A percentile compares a stretch with the other conserved stretches of the same genome.
These are phyloP conservation scores for Struthio camelus DNA, from an alignment of 2,113 vertebrate genomes.

Conservation along the genomic window DNA sequence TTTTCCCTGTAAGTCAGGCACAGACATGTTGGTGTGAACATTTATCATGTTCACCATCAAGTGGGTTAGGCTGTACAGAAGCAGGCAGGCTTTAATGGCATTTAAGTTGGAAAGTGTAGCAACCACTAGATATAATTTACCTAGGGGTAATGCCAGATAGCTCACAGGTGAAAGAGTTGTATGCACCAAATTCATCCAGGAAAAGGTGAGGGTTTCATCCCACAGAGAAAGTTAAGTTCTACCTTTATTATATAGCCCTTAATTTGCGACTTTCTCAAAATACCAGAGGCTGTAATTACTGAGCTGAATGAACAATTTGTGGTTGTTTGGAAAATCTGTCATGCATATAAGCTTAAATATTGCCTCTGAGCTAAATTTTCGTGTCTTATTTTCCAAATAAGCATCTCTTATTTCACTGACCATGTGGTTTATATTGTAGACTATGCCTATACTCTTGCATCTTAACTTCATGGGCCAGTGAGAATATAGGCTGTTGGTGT, in stretches of 20 bases:
- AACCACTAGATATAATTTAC: background rate
- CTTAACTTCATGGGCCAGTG: background rate
- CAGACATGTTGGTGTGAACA: background rate
- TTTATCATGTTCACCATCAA: background rate
- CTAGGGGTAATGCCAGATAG: background rate
- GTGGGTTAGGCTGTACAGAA: background rate
- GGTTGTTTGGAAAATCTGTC: background rate
- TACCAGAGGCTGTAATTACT: background rate
- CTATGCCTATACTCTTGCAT: background rate
- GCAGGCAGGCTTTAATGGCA: background rate
- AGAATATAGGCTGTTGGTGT: background rate
- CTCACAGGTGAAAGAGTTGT: background rate
- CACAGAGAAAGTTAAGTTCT: background rate
- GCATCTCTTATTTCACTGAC: background rate
- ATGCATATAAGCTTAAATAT: background rate
- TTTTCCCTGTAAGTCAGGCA: background rate
- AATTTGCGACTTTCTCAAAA: background rate
- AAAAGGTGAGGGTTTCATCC: background rate
- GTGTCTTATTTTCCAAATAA: background rate
- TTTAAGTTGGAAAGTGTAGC: background rate
- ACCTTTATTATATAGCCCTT: background rate
- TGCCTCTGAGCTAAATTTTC: background rate
- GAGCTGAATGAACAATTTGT: background rate
- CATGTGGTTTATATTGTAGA: background rate
- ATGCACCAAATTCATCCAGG: background rate